These are phyloP conservation scores for Tenthredo livida DNA, from an alignment of 2,888 invertebrate species.

Conservation along the genomic window DNA sequence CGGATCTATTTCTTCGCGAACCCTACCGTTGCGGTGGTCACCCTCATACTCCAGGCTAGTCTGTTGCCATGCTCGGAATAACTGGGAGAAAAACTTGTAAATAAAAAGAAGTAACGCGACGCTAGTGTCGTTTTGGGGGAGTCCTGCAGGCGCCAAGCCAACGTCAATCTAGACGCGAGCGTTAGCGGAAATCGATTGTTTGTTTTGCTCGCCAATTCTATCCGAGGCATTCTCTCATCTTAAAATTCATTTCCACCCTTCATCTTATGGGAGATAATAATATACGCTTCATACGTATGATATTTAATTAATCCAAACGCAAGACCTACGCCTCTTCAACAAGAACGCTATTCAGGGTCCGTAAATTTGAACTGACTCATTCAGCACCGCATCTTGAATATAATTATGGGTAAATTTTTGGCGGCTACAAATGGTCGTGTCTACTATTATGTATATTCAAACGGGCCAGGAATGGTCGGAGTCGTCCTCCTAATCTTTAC, in stretches of 20 bases:
- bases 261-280: not conserved
- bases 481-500: conserved; percentile 35
- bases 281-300: not conserved
- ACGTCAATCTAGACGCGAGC: conserved; percentile 57
- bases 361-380: conserved; percentile 5
- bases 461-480: not conserved
- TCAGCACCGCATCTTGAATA: conserved; percentile 21
- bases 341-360: not conserved
- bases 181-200: conserved; percentile 69
- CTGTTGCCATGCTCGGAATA: conserved; percentile 12
- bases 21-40: conserved; percentile 36
- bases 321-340: not conserved
- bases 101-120: conserved; percentile 70
- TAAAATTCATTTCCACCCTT: conserved; percentile 17
- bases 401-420: conserved; percentile 25
- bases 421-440: conserved; percentile 8
- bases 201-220: conserved; percentile 54
- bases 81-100: conserved; percentile 67
- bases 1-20: conserved; percentile 15
- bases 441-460: conserved; percentile 29
- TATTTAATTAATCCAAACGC: conserved; percentile 8
- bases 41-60: conserved; percentile 25
- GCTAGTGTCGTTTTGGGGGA: conserved; percentile 62
- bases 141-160: conserved; percentile 56
- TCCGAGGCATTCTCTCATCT: not conserved